Base-by-base conservation (phyloP, 2,113 vertebrate species). In the Cyprinodon variegatus region DNA sequence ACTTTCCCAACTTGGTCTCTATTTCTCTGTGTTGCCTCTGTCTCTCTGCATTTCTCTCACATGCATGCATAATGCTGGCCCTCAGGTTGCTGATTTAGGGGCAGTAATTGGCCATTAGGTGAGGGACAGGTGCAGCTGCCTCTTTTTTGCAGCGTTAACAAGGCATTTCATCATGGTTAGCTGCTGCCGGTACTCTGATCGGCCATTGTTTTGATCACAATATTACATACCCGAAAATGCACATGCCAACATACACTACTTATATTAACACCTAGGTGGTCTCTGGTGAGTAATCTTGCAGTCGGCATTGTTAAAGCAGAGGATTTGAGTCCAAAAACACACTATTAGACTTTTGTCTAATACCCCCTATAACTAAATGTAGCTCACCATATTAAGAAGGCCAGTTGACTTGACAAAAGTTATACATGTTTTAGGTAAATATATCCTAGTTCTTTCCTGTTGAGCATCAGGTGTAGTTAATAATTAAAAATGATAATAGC, bases 21-120 rank as follows among this genome's bases (percentile, higher is more conserved):
- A 11, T 59, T 66, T 69, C 20, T 46, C 29, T 40, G 68, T 63
- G 50, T 65, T n/a, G 50, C 50, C 59, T 50, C 45, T 39, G 39
- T 63, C 50, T 37, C 48, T 53, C 70, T 48, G 46, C 29, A 37
- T 20, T 14, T 8, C 41, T 22, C 60, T 50, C 38, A 0, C 68
- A 59, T 67, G 65, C 43, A 40, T 59, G 70, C 70, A 75, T 38
- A 66, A 66, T 46, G 46, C 15, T 67, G 89, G 83, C 84, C 78
- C 87, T 90, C 90, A 92, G 92, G 89, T 93, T 94, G 89, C 90
- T 87, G 91, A 92, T 93, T 92, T 91, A 88, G 88, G 83, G 90
- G 87, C 79, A 89, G 92, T 94, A 93, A 94, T 94, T 94, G 93
- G 91, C 89, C 80, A 93, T 93, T 90, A 94, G 90, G 86, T 64